These are phyloP conservation scores for Lasioglossum marginatum DNA, from an alignment of 2,888 invertebrate genomes.

Conservation along the genomic window DNA sequence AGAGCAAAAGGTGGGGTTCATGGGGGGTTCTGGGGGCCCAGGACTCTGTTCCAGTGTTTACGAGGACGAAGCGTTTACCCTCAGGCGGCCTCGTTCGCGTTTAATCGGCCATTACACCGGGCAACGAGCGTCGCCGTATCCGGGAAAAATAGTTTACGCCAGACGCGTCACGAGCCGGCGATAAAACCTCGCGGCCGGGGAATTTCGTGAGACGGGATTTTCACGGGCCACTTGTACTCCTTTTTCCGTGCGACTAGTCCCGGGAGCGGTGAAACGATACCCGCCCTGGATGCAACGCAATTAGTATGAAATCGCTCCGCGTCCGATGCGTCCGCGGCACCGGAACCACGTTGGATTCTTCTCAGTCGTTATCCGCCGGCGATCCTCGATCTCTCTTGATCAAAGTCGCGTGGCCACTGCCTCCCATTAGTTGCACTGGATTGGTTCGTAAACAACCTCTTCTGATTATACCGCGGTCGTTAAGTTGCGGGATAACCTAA, in stretches of 20 bases:
- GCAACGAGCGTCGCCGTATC: constrained; percentile 44
- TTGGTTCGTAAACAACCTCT: neutral
- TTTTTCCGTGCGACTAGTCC: constrained; percentile 1
- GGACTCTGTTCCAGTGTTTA: constrained; percentile 36
- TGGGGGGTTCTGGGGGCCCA: neutral
- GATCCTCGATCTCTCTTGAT: neutral
- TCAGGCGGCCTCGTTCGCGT: constrained; percentile 46
- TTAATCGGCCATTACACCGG: constrained; percentile 57
- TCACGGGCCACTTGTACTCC: constrained; percentile 32
- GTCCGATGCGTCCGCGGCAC: constrained; percentile 20
- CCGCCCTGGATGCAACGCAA: constrained; percentile 46
- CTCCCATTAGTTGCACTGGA: neutral
- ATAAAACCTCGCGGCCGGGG: constrained; percentile 52
- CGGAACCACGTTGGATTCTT: neutral
- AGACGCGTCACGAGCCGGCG: constrained; percentile 49
- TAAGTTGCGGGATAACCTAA: neutral
- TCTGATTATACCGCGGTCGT: neutral
- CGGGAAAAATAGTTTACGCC: constrained; percentile 60
- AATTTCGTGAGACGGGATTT: constrained; percentile 41
- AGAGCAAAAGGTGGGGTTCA: neutral
- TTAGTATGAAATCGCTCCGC: constrained; percentile 56
- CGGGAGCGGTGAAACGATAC: constrained; percentile 14
- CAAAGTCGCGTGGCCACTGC: neutral
- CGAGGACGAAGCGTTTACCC: constrained; percentile 41
- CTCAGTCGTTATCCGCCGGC: neutral